Percentiles rank a stretch among this genome's conserved stretches.
Evolutionary conservation across 2,113 vertebrate genomes (phyloP).

Genomic region (Platycercus adscitus): DNA sequence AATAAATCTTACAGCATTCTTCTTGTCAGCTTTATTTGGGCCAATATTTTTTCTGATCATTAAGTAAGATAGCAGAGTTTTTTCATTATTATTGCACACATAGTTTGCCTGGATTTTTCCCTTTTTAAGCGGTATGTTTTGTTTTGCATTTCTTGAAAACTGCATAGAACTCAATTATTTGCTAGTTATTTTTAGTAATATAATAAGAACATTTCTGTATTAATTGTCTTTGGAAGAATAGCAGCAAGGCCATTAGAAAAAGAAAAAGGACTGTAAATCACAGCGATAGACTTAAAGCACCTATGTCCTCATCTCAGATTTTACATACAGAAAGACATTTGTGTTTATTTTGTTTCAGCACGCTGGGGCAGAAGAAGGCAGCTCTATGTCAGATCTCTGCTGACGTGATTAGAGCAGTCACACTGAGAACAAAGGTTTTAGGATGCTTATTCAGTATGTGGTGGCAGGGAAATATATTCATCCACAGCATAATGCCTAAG

Average conservation of each 20-base stretch:
- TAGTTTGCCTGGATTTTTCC: background rate
- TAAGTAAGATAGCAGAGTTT: background rate
- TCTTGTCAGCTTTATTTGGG: conserved; percentile 5
- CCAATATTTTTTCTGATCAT: conserved; percentile 9
- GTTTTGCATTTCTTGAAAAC: background rate
- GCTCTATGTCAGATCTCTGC: background rate
- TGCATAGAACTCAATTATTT: background rate
- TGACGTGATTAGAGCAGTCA: background rate
- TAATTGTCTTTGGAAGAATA: background rate
- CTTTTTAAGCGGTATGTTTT: background rate
- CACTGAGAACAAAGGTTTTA: background rate
- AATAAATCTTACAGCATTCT: background rate
- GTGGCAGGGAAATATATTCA: background rate
- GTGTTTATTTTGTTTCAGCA: background rate
- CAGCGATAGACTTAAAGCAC: background rate
- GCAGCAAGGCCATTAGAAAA: background rate
- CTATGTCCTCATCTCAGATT: background rate
- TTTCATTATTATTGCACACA: background rate
- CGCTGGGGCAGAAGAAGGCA: background rate
- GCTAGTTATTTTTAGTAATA: background rate
- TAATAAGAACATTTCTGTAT: background rate
- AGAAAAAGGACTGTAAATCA: background rate
- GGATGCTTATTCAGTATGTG: background rate
- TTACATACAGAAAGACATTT: background rate
- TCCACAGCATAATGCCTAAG: background rate